A percentile compares a stretch with the other conserved stretches of the same genome.
Evolutionary conservation across 35 echinoderm and acorn worm genomes (phyloP).

Genomic region (Ophiothrix spiculata): DNA sequence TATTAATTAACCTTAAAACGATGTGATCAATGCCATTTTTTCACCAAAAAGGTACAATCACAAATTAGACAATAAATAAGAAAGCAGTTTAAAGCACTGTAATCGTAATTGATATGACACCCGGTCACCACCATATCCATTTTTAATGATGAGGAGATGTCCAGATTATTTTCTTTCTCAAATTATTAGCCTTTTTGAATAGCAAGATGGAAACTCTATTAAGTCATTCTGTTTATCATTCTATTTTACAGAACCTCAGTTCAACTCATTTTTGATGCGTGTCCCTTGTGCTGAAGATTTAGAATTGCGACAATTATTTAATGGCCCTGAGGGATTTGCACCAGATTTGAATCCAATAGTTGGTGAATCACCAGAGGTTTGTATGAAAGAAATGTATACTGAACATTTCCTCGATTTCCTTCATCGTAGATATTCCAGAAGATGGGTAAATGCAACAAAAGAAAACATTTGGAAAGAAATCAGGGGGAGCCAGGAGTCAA

Average conservation of each 20-base stretch:
- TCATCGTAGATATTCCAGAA: background rate
- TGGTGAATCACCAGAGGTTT: conserved; percentile 83
- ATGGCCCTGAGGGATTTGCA: conserved; percentile 88
- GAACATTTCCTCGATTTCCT: background rate
- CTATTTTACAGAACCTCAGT: conserved; percentile 53
- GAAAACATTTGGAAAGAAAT: no score
- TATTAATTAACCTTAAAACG: no score
- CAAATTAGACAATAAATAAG: no score
- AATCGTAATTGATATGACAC: no score
- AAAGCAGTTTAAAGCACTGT: no score
- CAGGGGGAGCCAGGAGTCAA: no score
- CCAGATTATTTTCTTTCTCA: background rate
- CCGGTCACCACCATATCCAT: no score
- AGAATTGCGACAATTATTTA: conserved; percentile 79
- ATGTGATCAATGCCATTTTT: no score
- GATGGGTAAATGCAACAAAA: no score
- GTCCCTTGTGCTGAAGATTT: conserved; percentile 61
- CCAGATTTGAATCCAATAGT: conserved; percentile 64
- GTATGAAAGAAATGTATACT: background rate
- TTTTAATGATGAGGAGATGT: no score
- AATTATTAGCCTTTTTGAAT: background rate
- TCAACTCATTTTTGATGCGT: conserved; percentile 66
- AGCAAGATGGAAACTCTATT: background rate
- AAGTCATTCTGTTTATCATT: background rate
- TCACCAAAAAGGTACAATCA: no score